These are phyloP conservation scores for Halcyon chelicuti DNA, from an alignment of 2,797 vertebrate genomes.

Conservation along the genomic window DNA sequence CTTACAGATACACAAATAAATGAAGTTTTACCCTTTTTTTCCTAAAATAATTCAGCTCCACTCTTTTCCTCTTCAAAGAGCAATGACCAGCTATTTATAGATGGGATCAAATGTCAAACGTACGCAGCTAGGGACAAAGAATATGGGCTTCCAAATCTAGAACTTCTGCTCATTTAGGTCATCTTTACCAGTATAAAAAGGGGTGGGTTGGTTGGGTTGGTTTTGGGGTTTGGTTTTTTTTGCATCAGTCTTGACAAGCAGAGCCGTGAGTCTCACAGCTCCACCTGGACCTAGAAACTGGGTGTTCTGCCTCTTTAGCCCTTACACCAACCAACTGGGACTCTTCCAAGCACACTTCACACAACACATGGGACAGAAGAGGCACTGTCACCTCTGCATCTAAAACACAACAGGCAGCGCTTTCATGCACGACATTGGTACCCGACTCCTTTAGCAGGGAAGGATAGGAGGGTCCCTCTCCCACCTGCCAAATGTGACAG, in stretches of 20 bases:
- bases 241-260: neutral
- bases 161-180: neutral
- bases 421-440: rapidly evolving
- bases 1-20: neutral
- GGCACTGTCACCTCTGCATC: rapidly evolving
- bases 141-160: neutral
- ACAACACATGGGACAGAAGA: neutral
- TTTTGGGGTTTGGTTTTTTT: too few species aligned
- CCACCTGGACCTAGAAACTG: neutral
- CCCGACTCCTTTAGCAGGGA: rapidly evolving
- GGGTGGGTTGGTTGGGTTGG: too few species aligned
- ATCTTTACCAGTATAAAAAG: neutral
- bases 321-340: neutral
- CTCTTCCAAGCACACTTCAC: neutral
- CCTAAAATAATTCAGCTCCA: neutral
- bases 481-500: neutral
- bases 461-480: neutral
- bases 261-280: neutral
- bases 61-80: neutral
- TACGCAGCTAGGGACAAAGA: neutral
- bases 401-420: neutral
- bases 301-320: rapidly evolving
- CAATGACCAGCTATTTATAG: constrained; percentile 11
- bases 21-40: neutral
- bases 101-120: neutral